Base-by-base conservation (phyloP, 2,797 vertebrate species). In the Oreochromis mossambicus region DNA sequence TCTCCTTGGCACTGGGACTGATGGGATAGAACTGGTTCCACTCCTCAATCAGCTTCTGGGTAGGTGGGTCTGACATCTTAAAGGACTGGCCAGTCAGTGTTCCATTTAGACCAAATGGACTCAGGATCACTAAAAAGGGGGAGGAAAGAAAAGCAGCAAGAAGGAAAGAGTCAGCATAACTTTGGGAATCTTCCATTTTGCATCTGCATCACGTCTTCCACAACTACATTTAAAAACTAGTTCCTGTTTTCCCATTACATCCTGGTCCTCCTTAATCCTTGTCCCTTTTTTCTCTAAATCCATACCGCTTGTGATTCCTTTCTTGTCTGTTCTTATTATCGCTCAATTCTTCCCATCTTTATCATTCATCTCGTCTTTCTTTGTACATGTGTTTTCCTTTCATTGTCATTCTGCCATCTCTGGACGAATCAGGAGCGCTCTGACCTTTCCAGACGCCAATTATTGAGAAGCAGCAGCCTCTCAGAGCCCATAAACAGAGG, bases 21-120 rank as follows among this genome's bases (percentile, higher is more conserved):
- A 99, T 98, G 79, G 98, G 98, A 94, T 99, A 99, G 92, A 99
- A 99, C 83, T 99, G 98, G 92, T 99, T 99, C 98, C 98, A 99
- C 96, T 99, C 98, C 91, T 98, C 97, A 52, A 99, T 98, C 84
- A 99, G 95, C 94, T 99, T 99, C 94, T 99, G 97, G 14, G 98
- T 99, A 5, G 98, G 97, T 48, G 97, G 98, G 95, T 99, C 98
- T 21, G 98, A 99, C 95, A 98, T 97, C 96, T 99, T 99, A 94
- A 98, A 99, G 3, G 98, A 98, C 95, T 99, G 98, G 88, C 98
- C 98, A 9, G 98, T 99, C 89, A 99, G 97, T 1, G 98, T 99
- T 80, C 98, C 98, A 89, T 98, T 99, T 93, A 99, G 94, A 89
- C 98, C 98, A 61, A 99, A 99, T 5, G 98, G 98, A 94, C 98